Evolutionary conservation across 2,113 vertebrate species (phyloP).

Genomic region (Ameiurus melas): DNA sequence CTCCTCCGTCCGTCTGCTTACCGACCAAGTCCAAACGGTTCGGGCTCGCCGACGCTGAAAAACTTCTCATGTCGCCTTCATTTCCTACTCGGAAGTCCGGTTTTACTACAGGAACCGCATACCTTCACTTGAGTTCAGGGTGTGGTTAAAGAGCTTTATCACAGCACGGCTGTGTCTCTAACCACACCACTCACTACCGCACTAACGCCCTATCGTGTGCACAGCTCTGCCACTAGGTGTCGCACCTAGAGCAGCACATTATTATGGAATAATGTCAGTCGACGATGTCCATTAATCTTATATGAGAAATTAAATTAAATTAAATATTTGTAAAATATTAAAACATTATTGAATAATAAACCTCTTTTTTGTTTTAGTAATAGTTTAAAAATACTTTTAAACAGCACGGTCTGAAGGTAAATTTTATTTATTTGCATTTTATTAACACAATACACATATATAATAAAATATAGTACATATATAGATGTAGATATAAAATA

Average conservation of each 20-base stretch:
- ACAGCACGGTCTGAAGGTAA: neutral
- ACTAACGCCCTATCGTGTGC: neutral
- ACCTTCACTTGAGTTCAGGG: constrained; percentile 10
- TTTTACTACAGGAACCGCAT: neutral
- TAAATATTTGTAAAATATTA: no score
- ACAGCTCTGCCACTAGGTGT: neutral
- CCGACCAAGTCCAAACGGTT: constrained; percentile 55
- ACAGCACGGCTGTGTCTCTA: neutral
- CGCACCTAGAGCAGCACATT: neutral
- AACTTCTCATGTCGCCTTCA: neutral
- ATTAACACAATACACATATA: neutral
- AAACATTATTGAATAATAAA: neutral
- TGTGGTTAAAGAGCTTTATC: neutral
- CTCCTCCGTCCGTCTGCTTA: constrained; percentile 40
- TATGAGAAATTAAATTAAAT: neutral
- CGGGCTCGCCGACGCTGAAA: neutral
- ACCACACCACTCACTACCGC: neutral
- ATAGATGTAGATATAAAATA: neutral
- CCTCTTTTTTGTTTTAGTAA: no score
- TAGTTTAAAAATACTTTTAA: neutral
- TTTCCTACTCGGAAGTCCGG: neutral
- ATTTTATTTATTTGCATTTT: neutral
- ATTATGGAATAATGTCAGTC: neutral
- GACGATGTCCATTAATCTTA: neutral
- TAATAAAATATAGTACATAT: neutral